phyloP scores from a whole-genome alignment of 2,797 vertebrate genomes.

The Hirundo rustica region DNA sequence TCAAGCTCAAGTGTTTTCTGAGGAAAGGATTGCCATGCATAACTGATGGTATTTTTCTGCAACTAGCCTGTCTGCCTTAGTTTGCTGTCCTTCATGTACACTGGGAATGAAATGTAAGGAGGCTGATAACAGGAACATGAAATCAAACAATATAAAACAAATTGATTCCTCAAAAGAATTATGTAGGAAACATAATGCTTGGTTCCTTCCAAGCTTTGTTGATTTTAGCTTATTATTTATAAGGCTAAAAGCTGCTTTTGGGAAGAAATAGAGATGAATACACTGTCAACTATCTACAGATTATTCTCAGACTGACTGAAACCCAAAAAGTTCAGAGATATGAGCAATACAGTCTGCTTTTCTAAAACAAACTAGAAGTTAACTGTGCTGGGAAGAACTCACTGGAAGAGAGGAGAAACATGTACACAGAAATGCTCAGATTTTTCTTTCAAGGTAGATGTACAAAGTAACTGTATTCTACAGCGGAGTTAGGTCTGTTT shows the following conservation, averaged over 20 bases:
- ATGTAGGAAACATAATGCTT: neutral
- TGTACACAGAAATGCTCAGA: neutral
- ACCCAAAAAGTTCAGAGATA: neutral
- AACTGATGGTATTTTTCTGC: neutral
- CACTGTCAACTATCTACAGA: neutral
- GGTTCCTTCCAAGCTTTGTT: neutral
- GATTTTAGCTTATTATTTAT: neutral
- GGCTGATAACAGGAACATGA: neutral
- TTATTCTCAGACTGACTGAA: neutral
- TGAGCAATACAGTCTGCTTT: neutral
- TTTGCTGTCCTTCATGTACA: neutral
- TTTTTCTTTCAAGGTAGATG: neutral
- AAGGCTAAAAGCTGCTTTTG: neutral
- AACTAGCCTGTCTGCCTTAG: neutral
- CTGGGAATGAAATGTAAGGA: neutral
- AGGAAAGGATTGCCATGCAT: neutral
- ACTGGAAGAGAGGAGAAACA: neutral
- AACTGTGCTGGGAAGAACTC: neutral
- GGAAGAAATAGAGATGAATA: neutral
- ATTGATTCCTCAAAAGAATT: conserved; percentile 2
- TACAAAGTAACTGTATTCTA: neutral
- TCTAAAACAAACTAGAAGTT: neutral
- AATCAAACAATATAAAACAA: conserved; percentile 10
- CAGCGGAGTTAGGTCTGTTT: neutral
- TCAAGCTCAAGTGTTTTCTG: neutral